Percentiles rank a stretch among this genome's conserved stretches.
Conservation (phyloP, 2,797 vertebrate genomes). For the Pseudotriccus pelzelni region DNA sequence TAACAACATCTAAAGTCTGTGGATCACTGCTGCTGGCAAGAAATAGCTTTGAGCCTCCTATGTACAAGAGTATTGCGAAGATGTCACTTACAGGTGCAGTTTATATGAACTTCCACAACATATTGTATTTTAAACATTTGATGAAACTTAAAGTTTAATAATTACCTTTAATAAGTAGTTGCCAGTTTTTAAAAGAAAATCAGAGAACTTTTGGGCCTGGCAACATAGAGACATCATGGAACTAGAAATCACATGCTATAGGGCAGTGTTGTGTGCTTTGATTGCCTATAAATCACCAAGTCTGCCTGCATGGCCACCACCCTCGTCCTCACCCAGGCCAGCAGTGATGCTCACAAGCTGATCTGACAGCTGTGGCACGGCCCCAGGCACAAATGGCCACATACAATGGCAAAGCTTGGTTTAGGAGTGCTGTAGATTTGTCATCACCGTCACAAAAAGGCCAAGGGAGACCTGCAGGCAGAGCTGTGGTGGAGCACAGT, state of each 20-base stretch:
- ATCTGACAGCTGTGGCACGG: neutral
- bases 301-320: neutral
- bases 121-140: neutral
- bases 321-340: neutral
- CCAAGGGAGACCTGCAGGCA: neutral
- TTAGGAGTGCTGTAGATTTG: neutral
- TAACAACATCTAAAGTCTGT: constrained; percentile 69
- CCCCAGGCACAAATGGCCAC: neutral
- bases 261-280: neutral
- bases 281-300: neutral
- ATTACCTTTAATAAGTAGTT: constrained; percentile 20
- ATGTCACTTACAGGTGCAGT: constrained; percentile 60
- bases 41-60: constrained; percentile 48
- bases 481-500: fast-evolving
- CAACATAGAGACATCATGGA: neutral
- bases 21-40: constrained; percentile 50
- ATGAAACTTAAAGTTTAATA: neutral
- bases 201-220: neutral
- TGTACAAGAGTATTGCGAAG: constrained; percentile 13
- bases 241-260: neutral
- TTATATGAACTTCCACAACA: constrained; percentile 21
- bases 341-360: neutral
- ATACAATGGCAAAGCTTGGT: neutral
- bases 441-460: neutral
- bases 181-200: neutral